phyloP scores from a whole-genome alignment of 2,888 invertebrate genomes.

The Shargacucullia verbasci region DNA sequence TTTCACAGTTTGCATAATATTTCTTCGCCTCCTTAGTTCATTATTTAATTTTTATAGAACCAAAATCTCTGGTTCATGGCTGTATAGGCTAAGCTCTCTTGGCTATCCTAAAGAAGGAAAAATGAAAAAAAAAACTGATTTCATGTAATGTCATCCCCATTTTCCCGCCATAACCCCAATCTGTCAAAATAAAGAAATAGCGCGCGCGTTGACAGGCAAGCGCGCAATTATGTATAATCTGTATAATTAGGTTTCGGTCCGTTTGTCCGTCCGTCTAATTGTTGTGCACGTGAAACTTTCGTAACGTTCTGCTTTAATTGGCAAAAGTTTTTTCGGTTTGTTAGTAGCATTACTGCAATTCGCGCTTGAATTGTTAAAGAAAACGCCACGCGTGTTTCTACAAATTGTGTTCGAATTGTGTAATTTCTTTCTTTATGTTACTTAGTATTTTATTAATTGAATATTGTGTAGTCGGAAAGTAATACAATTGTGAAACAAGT shows the following conservation, averaged over 20 bases:
- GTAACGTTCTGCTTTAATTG: conserved; percentile 66
- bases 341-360: conserved; percentile 57
- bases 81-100: too few species aligned
- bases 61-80: too few species aligned
- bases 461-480: conserved; percentile 1
- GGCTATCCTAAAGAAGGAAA: too few species aligned
- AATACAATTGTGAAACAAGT: conserved; percentile 7
- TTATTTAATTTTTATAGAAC: too few species aligned
- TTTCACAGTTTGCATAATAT: not conserved
- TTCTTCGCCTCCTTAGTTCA: too few species aligned
- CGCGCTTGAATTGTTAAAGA: conserved; percentile 56
- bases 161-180: conserved; percentile 39
- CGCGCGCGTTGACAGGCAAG: conserved; percentile 46
- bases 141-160: conserved; percentile 6
- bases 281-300: conserved; percentile 63
- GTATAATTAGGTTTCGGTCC: conserved; percentile 65
- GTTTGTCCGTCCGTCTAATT: conserved; percentile 62
- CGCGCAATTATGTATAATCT: conserved; percentile 55
- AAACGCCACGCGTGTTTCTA: conserved; percentile 48
- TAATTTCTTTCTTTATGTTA: conserved; percentile 39
- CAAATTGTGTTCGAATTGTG: conserved; percentile 36
- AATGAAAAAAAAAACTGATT: not conserved
- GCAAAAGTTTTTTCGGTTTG: conserved; percentile 57
- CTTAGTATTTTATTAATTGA: conserved; percentile 22
- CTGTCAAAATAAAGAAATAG: conserved; percentile 48